phyloP scores from a whole-genome alignment of 2,113 vertebrate genomes.

The Gymnocephalus cernua region DNA sequence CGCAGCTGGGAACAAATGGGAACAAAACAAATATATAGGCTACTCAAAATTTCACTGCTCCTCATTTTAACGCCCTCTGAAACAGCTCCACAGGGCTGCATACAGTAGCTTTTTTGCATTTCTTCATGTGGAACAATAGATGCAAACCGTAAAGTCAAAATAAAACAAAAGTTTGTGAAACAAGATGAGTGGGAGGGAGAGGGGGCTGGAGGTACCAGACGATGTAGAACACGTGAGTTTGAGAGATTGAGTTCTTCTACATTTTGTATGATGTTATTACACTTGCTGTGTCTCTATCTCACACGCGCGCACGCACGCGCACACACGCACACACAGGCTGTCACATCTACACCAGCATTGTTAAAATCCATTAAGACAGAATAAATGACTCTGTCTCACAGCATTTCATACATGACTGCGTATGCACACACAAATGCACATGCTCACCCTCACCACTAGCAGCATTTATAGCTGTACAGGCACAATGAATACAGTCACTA shows the following conservation, averaged over 20 bases:
- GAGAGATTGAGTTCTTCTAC: not conserved
- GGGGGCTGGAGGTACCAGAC: not conserved
- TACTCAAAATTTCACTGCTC: not conserved
- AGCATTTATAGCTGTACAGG: not conserved
- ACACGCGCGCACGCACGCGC: slow-evolving; percentile 11
- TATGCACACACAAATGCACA: not conserved
- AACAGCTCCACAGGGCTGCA: not conserved
- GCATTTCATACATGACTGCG: slow-evolving; percentile 48
- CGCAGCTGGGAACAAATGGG: not conserved
- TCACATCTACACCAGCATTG: slow-evolving; percentile 29
- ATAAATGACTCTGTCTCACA: slow-evolving; percentile 55
- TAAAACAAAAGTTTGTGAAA: slow-evolving; percentile 16
- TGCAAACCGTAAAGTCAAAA: not conserved
- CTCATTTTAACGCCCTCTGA: slow-evolving; percentile 1
- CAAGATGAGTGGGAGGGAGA: slow-evolving; percentile 5
- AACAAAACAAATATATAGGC: not conserved
- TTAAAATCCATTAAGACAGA: slow-evolving; percentile 33
- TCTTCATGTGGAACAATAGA: not conserved
- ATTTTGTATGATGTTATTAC: slow-evolving; percentile 21
- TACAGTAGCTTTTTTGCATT: not conserved
- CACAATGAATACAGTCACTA: not conserved
- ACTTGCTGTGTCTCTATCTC: slow-evolving; percentile 22
- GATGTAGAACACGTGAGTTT: slow-evolving; percentile 1
- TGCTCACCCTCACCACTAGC: not conserved
- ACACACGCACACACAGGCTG: not conserved